Percentiles rank a stretch among this genome's conserved stretches.
Conservation (phyloP, 2,797 vertebrate species). For the Coccyzus lansbergi region DNA sequence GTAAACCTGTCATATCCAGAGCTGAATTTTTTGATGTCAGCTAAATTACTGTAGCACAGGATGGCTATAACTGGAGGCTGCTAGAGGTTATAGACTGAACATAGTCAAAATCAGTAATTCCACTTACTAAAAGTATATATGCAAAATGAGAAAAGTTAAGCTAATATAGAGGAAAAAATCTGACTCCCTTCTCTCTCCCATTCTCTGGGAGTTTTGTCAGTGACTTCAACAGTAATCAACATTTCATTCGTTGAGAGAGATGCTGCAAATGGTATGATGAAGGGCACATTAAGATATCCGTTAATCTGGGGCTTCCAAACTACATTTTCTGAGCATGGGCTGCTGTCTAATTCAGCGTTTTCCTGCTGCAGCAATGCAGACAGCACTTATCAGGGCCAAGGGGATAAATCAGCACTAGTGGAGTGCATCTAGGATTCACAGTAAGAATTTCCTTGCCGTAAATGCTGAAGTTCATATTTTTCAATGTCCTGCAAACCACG, state of each 20-base stretch:
- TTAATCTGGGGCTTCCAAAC: slow-evolving; percentile 8
- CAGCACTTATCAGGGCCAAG: background rate
- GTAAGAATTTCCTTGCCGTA: background rate
- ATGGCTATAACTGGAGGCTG: slow-evolving; percentile 28
- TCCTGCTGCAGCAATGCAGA: background rate
- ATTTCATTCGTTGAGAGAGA: background rate
- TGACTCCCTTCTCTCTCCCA: background rate
- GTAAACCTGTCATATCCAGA: slow-evolving; percentile 2
- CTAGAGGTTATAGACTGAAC: slow-evolving; percentile 20
- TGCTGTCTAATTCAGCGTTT: background rate
- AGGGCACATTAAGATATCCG: slow-evolving; percentile 28
- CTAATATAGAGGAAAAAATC: slow-evolving; percentile 20
- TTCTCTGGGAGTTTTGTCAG: background rate
- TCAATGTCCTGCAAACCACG: background rate
- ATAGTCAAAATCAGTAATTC: slow-evolving; percentile 44
- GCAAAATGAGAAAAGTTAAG: slow-evolving; percentile 48
- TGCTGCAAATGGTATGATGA: background rate
- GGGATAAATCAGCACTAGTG: background rate
- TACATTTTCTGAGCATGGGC: background rate
- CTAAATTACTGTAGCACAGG: background rate
- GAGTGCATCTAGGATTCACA: background rate
- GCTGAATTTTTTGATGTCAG: slow-evolving; percentile 35
- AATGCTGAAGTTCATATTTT: background rate
- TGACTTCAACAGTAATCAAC: slow-evolving; percentile 9
- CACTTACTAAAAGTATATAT: slow-evolving; percentile 53